phyloP scores from a whole-genome alignment of 2,888 invertebrate species.

The Calameuta filiformis region DNA sequence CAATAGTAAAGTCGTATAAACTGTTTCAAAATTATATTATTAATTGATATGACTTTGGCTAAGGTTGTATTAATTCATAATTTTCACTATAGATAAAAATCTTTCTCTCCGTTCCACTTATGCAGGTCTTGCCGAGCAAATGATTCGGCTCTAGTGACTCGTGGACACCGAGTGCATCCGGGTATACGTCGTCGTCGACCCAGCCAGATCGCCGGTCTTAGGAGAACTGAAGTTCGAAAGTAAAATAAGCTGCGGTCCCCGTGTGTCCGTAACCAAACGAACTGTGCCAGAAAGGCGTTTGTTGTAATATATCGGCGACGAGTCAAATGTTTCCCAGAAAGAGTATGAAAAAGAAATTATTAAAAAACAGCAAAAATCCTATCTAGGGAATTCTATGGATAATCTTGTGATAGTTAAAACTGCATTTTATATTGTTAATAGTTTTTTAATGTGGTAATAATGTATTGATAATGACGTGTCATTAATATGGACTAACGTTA shows the following conservation, averaged over 20 bases:
- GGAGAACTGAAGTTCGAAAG: constrained; percentile 34
- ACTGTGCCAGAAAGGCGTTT: background rate
- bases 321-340: background rate
- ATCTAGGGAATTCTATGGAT: no score
- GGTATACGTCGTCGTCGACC: constrained; percentile 10
- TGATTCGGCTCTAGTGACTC: background rate
- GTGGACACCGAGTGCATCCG: background rate
- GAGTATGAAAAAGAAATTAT: background rate
- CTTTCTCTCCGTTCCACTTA: background rate
- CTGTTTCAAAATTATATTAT: no score
- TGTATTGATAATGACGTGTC: background rate
- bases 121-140: background rate
- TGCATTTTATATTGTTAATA: background rate
- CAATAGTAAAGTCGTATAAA: background rate
- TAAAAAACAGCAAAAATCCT: no score
- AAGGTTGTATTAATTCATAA: no score
- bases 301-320: background rate
- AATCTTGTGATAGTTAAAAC: no score
- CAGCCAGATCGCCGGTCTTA: constrained; percentile 27
- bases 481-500: background rate
- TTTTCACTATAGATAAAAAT: background rate
- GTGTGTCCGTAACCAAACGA: background rate
- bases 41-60: no score
- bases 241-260: background rate
- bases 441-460: background rate